Evolutionary conservation across 2,888 invertebrate genomes (phyloP), one percentile per base, ranked within the genome.

Genomic region (Galerucella nymphaeae): DNA sequence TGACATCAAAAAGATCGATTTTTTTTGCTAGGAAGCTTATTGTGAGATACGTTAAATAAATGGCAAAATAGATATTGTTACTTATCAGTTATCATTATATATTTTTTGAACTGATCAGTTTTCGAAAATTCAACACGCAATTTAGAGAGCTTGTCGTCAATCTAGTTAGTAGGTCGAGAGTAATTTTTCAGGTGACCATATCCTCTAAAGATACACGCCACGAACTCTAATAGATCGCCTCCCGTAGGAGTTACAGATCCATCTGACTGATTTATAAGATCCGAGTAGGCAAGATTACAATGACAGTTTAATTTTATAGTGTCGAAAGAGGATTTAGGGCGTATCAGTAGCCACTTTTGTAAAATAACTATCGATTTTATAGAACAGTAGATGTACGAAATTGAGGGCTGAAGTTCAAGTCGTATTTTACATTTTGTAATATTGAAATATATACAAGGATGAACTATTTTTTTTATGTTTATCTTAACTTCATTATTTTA

Each of bases 301-400:
- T 73, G 73, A 70, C 73, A 73, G 73, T 73, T 73, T 73, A 73
- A 73, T 73, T 70, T 70, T 73, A 66, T 70, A 70, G 57, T 73
- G 73, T 66, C 70, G 66, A 70, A 73, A 62, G 66, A 73, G 70
- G 73, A 73, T 73, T 73, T 73, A 70, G 57, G 63, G 63, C 62
- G 57, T 73, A 63, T 70, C 61, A 65, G 66, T 70, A 62, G 16
- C 58, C 59, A 62, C 61, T 70, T 70, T 63, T 66, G 18, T 57
- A 50, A 66, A 73, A 67, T 73, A 70, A 66, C 70, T 48, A 30
- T 65, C 58, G 16, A 63, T 67, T 57, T 68, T 58, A 68, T 68
- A 9, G 18, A 11, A 66, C 53, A 55, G 53, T 53, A 38, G 59
- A 62, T 16, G 61, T 18, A 16, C 45, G 45, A 45, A 18, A 62